Percentiles rank a stretch among this genome's conserved stretches.
These are phyloP conservation scores for Argyrosomus japonicus DNA, from an alignment of 2,113 vertebrate species.

Conservation along the genomic window DNA sequence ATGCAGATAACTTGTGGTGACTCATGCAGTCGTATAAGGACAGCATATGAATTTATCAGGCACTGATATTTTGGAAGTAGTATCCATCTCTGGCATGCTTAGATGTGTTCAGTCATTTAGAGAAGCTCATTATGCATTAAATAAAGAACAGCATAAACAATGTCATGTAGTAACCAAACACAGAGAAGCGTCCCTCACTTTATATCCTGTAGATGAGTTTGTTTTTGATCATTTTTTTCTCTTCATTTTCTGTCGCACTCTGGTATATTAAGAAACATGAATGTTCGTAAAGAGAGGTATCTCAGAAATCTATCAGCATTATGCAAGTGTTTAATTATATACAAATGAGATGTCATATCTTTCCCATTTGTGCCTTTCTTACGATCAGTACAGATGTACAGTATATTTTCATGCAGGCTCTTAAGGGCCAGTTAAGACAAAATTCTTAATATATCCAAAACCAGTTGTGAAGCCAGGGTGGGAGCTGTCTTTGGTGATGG, in stretches of 20 bases:
- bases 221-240: not conserved
- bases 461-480: too few species aligned
- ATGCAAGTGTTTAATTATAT: not conserved
- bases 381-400: not conserved
- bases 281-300: not conserved
- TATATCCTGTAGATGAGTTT: not conserved
- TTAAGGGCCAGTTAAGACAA: not conserved
- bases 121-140: slow-evolving; percentile 37
- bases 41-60: slow-evolving; percentile 39
- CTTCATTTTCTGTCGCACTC: not conserved
- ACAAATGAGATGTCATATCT: not conserved
- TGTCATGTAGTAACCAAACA: slow-evolving; percentile 13
- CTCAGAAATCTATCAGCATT: not conserved
- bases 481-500: too few species aligned
- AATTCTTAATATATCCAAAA: not conserved
- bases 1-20: slow-evolving; percentile 21
- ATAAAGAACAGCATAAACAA: slow-evolving; percentile 40
- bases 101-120: slow-evolving; percentile 36
- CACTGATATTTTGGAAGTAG: slow-evolving; percentile 53
- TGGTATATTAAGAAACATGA: not conserved
- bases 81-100: slow-evolving; percentile 21
- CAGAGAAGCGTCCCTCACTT: not conserved
- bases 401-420: not conserved
- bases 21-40: slow-evolving; percentile 28
- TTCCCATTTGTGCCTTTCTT: not conserved